Conservation (phyloP, 1,140 invertebrate genomes). For the Aradophagus sp. region DNA sequence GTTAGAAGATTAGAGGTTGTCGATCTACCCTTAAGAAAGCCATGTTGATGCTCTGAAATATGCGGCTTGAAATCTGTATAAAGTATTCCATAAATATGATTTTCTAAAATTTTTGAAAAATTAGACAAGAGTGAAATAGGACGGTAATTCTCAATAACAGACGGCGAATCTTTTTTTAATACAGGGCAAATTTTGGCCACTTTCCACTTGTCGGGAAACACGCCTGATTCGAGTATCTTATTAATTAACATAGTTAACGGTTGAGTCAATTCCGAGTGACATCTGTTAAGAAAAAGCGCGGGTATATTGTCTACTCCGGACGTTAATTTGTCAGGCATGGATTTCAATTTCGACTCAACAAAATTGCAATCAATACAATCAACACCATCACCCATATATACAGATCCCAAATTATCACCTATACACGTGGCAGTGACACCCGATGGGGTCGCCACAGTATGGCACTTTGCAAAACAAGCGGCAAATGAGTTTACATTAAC, state of each 20-base stretch:
- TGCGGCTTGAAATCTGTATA: not conserved
- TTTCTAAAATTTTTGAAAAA: not conserved
- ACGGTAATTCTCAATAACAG: not conserved
- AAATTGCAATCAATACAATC: no score
- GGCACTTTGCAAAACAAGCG: no score
- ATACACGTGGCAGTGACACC: no score
- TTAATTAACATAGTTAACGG: not conserved
- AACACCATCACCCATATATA: no score
- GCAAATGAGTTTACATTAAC: no score
- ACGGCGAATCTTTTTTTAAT: not conserved
- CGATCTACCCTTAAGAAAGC: no score
- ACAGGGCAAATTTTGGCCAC: no score
- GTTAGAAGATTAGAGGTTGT: no score
- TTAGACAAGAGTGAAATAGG: no score
- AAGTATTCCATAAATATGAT: not conserved
- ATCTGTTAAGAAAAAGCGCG: not conserved
- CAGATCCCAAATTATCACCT: no score
- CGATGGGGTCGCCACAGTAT: no score
- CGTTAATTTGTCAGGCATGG: not conserved
- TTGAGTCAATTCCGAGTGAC: not conserved
- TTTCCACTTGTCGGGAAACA: not conserved
- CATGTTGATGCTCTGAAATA: constrained; percentile 1
- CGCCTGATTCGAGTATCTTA: not conserved
- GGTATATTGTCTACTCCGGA: not conserved
- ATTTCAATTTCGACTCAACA: no score